Base-by-base conservation (phyloP, 2,113 vertebrate genomes). In the Eulemur macaco region DNA sequence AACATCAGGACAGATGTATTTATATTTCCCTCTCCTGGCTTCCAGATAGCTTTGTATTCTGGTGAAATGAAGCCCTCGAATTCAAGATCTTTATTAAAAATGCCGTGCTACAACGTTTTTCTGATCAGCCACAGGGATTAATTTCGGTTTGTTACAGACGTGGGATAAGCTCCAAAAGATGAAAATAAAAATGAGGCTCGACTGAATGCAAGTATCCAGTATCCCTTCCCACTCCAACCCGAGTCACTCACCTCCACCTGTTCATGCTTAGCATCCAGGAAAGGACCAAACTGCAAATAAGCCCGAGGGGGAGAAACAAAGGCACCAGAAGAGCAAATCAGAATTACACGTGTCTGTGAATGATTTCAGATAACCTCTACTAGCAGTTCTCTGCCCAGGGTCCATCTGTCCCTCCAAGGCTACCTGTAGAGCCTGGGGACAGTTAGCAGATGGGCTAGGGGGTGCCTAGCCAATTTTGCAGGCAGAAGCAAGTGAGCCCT, bases 231-330 rank as follows among this genome's bases (percentile, higher is more conserved):
- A 1, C 11, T 21, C 13, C 0, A 0, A 1, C 1, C 54, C 23
- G 4, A 14, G 39, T 18, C 27, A 94, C 97, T 93, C 60, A 99
- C 99, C 99, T 99, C 99, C 47, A 99, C 99, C 92, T 99, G 99
- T 45, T 99, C 99, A 34, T 99, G 99, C 56, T 99, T 99, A 18
- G 99, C 99, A 68, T 99, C 99, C 89, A 99, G 98, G 97, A 99
- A 99, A 0, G 99, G 99, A 3, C 99, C 99, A 0, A 99, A 96
- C 99, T 99, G 96, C 1, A 69, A 37, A 45, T 1, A 60, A 71
- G 63, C 23, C 63, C 23, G 17, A 96, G 58, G 56, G 80, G 80
- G 88, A 89, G 91, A 97, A 64, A 85, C 39, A 69, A 39, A 97
- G 52, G 1, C 37, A 5, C 11, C 80, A 82, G 31, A 64, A 85